A percentile compares a stretch with the other conserved stretches of the same genome.
Conservation (phyloP, 1,140 invertebrate genomes). For the Acromyrmex charruanus region DNA sequence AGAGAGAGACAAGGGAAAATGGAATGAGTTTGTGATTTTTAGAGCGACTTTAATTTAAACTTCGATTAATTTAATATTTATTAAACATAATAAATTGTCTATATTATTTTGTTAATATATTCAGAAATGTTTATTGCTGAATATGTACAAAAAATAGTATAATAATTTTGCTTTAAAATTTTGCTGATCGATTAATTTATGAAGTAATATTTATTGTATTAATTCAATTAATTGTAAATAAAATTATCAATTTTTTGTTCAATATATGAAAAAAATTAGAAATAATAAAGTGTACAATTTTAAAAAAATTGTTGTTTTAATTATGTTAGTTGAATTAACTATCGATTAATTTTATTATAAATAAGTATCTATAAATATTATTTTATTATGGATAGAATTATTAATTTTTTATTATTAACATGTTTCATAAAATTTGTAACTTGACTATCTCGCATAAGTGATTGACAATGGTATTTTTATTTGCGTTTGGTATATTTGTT, state of each 20-base stretch:
- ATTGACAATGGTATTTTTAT: no score
- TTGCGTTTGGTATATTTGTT: no score
- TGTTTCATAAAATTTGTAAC: no score
- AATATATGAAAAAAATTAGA: neutral
- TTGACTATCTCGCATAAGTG: no score
- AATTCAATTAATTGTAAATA: neutral
- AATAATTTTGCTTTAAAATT: neutral
- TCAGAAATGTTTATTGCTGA: neutral
- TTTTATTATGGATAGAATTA: no score
- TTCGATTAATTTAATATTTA: neutral
- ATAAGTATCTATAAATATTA: no score
- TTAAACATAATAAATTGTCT: neutral
- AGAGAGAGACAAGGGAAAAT: neutral
- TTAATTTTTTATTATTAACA: no score
- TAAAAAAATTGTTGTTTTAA: no score
- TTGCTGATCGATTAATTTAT: neutral
- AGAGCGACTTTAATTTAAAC: neutral
- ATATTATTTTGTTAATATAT: neutral
- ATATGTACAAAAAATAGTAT: neutral
- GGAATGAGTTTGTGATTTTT: neutral
- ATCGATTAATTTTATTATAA: no score
- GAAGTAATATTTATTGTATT: neutral
- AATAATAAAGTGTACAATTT: no score
- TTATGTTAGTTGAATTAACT: no score
- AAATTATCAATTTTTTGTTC: neutral